phyloP scores from a whole-genome alignment of 2,888 invertebrate species.

The Lucinisca nassula region DNA sequence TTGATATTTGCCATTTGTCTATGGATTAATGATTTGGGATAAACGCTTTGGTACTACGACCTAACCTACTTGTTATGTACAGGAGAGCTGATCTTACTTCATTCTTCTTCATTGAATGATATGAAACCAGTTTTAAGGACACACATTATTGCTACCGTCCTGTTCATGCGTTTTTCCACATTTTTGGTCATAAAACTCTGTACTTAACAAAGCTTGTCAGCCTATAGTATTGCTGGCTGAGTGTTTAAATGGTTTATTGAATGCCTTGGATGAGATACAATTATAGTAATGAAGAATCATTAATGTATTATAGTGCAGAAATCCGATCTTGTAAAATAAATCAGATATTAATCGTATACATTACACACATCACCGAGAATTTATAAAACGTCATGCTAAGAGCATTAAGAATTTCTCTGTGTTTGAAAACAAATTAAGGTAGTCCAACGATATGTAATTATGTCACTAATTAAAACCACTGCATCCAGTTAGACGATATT shows the following conservation, averaged over 20 bases:
- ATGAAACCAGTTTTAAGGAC: no score
- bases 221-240: not conserved
- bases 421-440: slow-evolving; percentile 14
- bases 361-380: slow-evolving; percentile 14
- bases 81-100: no score
- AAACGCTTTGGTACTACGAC: no score
- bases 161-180: no score
- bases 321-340: slow-evolving; percentile 7
- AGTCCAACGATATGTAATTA: slow-evolving; percentile 5
- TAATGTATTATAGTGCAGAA: slow-evolving; percentile 7
- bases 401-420: not conserved
- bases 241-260: slow-evolving; percentile 1
- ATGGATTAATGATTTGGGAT: no score
- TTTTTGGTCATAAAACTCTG: not conserved
- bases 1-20: no score
- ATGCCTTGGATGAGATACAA: not conserved
- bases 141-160: no score
- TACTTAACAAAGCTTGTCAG: not conserved
- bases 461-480: slow-evolving; percentile 10
- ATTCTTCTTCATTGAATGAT: no score
- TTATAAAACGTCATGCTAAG: slow-evolving; percentile 19
- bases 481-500: not conserved
- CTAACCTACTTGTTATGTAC: no score
- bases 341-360: slow-evolving; percentile 17
- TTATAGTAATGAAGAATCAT: slow-evolving; percentile 7